Evolutionary conservation across 2,113 vertebrate genomes (phyloP).

Genomic region (Muntiacus reevesi): DNA sequence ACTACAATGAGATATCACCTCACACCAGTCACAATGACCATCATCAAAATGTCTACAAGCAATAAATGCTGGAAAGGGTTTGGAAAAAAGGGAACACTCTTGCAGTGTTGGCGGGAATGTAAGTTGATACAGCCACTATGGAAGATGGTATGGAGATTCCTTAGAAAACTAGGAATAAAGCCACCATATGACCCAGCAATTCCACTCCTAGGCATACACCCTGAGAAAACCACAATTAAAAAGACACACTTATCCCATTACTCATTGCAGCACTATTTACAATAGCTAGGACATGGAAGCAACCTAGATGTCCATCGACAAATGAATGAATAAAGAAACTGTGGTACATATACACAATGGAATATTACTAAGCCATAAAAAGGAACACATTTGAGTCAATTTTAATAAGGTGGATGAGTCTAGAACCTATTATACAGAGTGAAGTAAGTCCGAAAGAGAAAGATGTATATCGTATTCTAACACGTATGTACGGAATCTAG

Average conservation of each 20-base stretch:
- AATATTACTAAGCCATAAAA: neutral
- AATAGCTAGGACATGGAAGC: neutral
- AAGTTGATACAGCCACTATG: too few species aligned
- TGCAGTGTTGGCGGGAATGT: too few species aligned
- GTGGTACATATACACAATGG: neutral
- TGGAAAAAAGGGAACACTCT: neutral
- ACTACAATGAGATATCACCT: neutral
- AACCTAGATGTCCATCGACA: neutral
- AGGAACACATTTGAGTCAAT: neutral
- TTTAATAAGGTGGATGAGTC: neutral
- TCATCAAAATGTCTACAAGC: neutral
- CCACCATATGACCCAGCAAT: neutral
- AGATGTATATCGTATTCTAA: neutral
- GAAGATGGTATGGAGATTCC: too few species aligned
- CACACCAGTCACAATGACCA: neutral
- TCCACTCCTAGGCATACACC: neutral
- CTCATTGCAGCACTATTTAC: neutral
- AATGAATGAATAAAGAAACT: neutral
- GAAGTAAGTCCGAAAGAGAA: neutral
- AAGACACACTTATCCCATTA: neutral
- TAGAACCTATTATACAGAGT: neutral
- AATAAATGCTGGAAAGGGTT: neutral
- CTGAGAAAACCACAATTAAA: neutral
- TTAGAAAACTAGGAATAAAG: neutral
- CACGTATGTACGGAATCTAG: rapidly evolving